Conservation (phyloP, 2,888 invertebrate genomes). For the Diplazon laetatorius region DNA sequence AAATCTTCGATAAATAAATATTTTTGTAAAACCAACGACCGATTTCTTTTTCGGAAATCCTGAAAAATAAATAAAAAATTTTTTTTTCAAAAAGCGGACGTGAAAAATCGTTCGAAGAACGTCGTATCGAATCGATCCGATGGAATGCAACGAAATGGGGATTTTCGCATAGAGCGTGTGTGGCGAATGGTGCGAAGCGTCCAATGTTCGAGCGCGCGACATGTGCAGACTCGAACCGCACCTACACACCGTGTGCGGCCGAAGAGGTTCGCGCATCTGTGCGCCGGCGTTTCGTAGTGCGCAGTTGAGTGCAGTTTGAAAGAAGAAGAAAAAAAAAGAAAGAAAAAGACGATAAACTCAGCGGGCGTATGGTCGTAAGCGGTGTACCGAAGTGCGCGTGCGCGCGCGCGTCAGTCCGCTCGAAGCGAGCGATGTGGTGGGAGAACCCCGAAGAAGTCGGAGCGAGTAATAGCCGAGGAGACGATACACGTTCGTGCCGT, state of each 20-base stretch:
- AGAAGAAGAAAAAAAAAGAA: too few relatives aligned
- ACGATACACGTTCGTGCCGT: conserved; percentile 16
- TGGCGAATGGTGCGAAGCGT: conserved; percentile 13
- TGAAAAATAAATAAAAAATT: too few relatives aligned
- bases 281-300: background rate
- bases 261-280: conserved; percentile 28
- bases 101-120: conserved; percentile 18
- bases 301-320: background rate
- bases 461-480: conserved; percentile 28
- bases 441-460: conserved; percentile 5
- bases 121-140: conserved; percentile 24
- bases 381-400: background rate
- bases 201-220: conserved; percentile 9
- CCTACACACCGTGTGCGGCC: conserved; percentile 1
- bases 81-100: background rate
- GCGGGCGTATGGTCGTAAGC: background rate
- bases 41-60: too few relatives aligned
- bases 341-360: too few relatives aligned
- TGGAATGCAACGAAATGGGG: conserved; percentile 17
- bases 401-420: conserved; percentile 38
- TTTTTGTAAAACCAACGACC: too few relatives aligned
- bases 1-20: too few relatives aligned
- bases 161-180: conserved; percentile 29
- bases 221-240: conserved; percentile 35
- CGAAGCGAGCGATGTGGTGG: conserved; percentile 21